A percentile compares a stretch with the other conserved stretches of the same genome.
Conservation (phyloP, 2,113 vertebrate species). For the Callopanchax toddi region DNA sequence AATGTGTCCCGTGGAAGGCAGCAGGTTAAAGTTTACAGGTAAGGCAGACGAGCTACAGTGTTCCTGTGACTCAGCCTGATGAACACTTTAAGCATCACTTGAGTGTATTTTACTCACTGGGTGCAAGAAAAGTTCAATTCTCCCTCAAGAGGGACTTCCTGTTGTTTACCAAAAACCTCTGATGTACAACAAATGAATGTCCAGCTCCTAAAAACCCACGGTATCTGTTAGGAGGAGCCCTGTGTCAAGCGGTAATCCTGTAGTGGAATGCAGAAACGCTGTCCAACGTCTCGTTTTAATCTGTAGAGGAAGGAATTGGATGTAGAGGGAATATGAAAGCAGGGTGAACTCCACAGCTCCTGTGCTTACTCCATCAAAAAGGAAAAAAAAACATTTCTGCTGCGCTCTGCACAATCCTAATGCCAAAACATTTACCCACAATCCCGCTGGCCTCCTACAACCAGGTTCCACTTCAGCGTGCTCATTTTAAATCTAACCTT, state of each 20-base stretch:
- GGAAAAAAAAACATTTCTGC: slow-evolving; percentile 67
- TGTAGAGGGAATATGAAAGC: slow-evolving; percentile 68
- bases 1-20: slow-evolving; percentile 25
- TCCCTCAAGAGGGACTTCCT: slow-evolving; percentile 23
- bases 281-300: slow-evolving; percentile 60
- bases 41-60: slow-evolving; percentile 16
- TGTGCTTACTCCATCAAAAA: slow-evolving; percentile 72
- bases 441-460: slow-evolving; percentile 39
- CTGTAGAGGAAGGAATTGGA: slow-evolving; percentile 57
- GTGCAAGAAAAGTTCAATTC: slow-evolving; percentile 14
- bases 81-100: slow-evolving; percentile 4
- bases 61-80: slow-evolving; percentile 38
- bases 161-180: slow-evolving; percentile 33
- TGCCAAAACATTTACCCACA: slow-evolving; percentile 60
- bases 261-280: slow-evolving; percentile 45
- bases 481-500: slow-evolving; percentile 43
- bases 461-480: slow-evolving; percentile 38
- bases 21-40: slow-evolving; percentile 57
- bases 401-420: slow-evolving; percentile 68
- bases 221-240: slow-evolving; percentile 33
- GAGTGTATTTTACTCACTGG: slow-evolving; percentile 3
- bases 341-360: slow-evolving; percentile 67
- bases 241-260: slow-evolving; percentile 54
- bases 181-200: slow-evolving; percentile 25
- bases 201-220: slow-evolving; percentile 31